Base-by-base conservation (phyloP, 2,888 invertebrate genomes). In the Eurytoma californica region DNA sequence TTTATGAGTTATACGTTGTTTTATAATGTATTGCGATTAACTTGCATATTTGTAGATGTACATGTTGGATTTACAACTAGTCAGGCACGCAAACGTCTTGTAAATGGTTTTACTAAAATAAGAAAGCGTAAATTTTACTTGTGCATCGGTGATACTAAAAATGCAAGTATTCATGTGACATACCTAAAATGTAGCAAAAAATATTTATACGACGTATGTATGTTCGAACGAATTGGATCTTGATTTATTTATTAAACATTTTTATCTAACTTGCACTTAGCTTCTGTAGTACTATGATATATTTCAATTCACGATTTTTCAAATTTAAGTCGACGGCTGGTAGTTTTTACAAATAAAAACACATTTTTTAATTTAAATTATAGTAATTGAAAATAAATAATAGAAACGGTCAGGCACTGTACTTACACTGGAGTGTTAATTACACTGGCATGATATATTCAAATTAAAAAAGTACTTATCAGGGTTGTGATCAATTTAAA, bases 1-100 rank as follows among this genome's bases (percentile, higher is more conserved):
- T 73, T 61, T 73, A n/a, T 72, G 60, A 61, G 61, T 72, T 53
- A 49, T 57, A 55, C 7, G 30, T 55, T 30, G 24, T 53, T 51
- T 24, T 53, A 24, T 28, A 57, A 30, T 53, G 51, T 28, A 58
- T 20, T 61, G 39, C 28, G 30, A 63, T 39, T 18, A 63, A 49
- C 12, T 57, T 61, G 24, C 28, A 67, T 68, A 57, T 24, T n/a
- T 18, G 39, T 7, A 78, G 47, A 39, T 68, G 20, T 61, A 58
- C 39, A 18, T 63, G 49, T 60, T 20, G 49, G 18, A 14, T 69
- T 65, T 57, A 14, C 39, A 68, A 70, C 28, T 74, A 74, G 70
- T 74, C 79, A 79, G 70, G 28, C 30, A 65, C 49, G 57, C 53
- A 68, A 73, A 79, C 57, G 73, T 73, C 61, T 61, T 18, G 63